Conservation (phyloP, 1,140 invertebrate genomes). For the Scaptodrosophila lebanonensis region DNA sequence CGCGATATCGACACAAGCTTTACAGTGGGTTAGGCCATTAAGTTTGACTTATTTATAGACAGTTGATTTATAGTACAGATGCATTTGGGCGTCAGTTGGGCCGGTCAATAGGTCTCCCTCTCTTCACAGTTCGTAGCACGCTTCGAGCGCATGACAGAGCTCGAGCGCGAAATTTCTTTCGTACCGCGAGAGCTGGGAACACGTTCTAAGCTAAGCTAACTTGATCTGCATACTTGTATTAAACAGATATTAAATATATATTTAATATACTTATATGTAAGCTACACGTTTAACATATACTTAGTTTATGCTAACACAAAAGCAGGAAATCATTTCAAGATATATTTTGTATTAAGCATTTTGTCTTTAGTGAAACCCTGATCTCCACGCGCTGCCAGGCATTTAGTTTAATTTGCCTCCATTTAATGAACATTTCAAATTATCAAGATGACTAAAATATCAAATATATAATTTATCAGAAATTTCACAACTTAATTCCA, state of each 20-base stretch:
- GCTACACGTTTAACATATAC: conserved; percentile 45
- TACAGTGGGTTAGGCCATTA: conserved; percentile 44
- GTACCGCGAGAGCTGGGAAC: conserved; percentile 27
- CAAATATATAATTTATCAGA: too few species aligned
- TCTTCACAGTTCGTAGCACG: conserved; percentile 9
- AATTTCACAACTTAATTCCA: too few species aligned
- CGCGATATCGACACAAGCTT: conserved; percentile 46
- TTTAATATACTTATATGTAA: too few species aligned
- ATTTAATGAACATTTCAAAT: too few species aligned
- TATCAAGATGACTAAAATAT: too few species aligned
- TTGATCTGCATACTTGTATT: conserved; percentile 63
- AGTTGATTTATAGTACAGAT: conserved; percentile 49
- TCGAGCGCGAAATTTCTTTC: neutral
- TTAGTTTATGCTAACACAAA: too few species aligned
- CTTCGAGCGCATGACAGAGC: neutral
- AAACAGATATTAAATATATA: too few species aligned
- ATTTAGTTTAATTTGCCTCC: too few species aligned
- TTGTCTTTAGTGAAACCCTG: too few species aligned
- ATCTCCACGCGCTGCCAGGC: too few species aligned
- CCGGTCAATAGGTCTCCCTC: neutral
- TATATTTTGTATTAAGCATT: too few species aligned
- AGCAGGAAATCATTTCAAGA: too few species aligned
- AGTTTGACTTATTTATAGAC: conserved; percentile 63
- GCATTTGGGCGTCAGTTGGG: neutral
- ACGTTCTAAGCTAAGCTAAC: conserved; percentile 30